phyloP scores from a whole-genome alignment of 1,140 invertebrate genomes.

The Cecropterus lyciades region DNA sequence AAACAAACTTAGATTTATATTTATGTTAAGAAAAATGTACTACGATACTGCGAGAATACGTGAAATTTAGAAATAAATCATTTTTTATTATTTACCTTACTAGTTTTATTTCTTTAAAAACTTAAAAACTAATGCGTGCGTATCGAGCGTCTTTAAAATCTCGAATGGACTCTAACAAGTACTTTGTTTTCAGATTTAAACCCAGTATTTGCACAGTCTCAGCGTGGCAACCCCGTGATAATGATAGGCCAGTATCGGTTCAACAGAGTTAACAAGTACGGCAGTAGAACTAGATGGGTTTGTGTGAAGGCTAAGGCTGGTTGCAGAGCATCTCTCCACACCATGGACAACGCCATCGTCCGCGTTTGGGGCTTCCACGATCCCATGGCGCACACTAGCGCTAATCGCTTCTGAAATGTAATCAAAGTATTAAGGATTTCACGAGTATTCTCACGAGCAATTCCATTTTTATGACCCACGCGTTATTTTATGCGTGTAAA shows the following conservation, averaged over 20 bases:
- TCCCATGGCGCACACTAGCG: constrained; percentile 69
- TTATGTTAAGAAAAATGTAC: no score
- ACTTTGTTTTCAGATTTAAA: constrained; percentile 67
- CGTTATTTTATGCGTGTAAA: constrained; percentile 1
- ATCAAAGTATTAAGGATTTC: constrained; percentile 7
- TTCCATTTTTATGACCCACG: constrained; percentile 31
- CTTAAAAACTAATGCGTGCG: no score
- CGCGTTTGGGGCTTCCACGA: constrained; percentile 78
- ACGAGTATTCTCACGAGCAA: constrained; percentile 19
- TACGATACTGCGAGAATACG: no score
- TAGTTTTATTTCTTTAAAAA: no score
- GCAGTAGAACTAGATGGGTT: constrained; percentile 73
- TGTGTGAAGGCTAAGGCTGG: constrained; percentile 77
- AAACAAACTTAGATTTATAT: no score
- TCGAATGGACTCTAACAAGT: constrained; percentile 42
- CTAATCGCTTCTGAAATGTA: constrained; percentile 66
- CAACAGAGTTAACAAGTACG: constrained; percentile 74
- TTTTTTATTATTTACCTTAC: no score
- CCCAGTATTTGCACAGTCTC: constrained; percentile 73
- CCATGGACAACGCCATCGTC: constrained; percentile 77
- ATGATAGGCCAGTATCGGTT: constrained; percentile 79
- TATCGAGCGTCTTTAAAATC: constrained; percentile 1
- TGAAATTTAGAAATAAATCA: no score
- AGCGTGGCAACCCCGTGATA: constrained; percentile 77
- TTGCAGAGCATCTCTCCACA: constrained; percentile 73